Evolutionary conservation across 2,888 invertebrate species (phyloP).

Genomic region (Plagodis pulveraria): DNA sequence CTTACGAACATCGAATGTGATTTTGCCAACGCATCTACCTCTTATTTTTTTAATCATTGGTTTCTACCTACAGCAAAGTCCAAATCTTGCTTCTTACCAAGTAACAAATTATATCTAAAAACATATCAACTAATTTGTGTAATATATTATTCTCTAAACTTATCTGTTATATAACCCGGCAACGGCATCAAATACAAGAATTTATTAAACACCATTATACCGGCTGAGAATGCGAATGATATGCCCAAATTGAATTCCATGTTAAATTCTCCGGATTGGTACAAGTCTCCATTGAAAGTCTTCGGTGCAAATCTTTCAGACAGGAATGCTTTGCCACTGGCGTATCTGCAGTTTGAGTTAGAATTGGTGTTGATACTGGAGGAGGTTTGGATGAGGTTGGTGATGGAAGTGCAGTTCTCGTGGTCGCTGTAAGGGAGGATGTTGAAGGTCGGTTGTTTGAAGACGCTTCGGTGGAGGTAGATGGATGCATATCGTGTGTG

Average conservation of each 20-base stretch:
- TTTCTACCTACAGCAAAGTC: too few relatives aligned
- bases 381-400: slow-evolving; percentile 82
- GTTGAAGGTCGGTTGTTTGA: slow-evolving; percentile 84
- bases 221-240: slow-evolving; percentile 92
- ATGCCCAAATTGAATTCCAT: slow-evolving; percentile 92
- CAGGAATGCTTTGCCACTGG: slow-evolving; percentile 89
- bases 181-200: slow-evolving; percentile 93
- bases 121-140: neutral
- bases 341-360: slow-evolving; percentile 87
- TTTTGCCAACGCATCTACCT: too few relatives aligned
- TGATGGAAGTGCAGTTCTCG: slow-evolving; percentile 84
- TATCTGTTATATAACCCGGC: slow-evolving; percentile 93
- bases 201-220: slow-evolving; percentile 92
- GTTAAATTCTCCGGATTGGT: slow-evolving; percentile 86
- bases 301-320: slow-evolving; percentile 88
- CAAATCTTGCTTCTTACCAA: too few relatives aligned
- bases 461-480: slow-evolving; percentile 89
- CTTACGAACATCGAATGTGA: too few relatives aligned
- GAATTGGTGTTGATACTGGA: slow-evolving; percentile 77
- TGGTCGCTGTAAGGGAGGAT: slow-evolving; percentile 77
- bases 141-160: slow-evolving; percentile 89
- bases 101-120: neutral
- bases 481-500: slow-evolving; percentile 93
- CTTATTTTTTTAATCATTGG: too few relatives aligned
- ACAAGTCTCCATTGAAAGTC: slow-evolving; percentile 81